Conservation (phyloP, 2,888 invertebrate genomes). For the Arenicola marina region DNA sequence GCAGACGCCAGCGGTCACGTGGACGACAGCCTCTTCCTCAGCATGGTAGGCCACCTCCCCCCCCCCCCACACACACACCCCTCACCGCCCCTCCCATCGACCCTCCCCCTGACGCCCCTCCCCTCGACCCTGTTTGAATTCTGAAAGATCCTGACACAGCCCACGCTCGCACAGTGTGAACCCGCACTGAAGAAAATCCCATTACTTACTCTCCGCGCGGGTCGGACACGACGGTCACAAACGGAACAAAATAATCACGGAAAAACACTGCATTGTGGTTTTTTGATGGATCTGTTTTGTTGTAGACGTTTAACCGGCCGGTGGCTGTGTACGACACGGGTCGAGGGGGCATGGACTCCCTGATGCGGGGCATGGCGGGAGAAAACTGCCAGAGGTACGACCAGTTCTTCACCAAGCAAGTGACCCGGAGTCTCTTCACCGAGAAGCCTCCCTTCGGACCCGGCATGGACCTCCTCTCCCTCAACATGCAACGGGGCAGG, state of each 20-base stretch:
- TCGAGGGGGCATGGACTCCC: slow-evolving; percentile 32
- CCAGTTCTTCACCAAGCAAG: slow-evolving; percentile 84
- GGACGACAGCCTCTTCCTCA: slow-evolving; percentile 26
- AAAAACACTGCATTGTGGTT: neutral
- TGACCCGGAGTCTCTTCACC: slow-evolving; percentile 64
- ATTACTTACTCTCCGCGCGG: too few relatives aligned
- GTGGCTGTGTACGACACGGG: slow-evolving; percentile 74
- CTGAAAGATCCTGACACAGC: too few relatives aligned
- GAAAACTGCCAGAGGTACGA: slow-evolving; percentile 81
- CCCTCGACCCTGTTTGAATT: too few relatives aligned
- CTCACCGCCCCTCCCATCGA: too few relatives aligned
- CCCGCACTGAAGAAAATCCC: neutral
- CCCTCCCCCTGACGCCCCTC: too few relatives aligned
- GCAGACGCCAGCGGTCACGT: slow-evolving; percentile 4
- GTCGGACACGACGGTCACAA: too few relatives aligned
- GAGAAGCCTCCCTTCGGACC: slow-evolving; percentile 27
- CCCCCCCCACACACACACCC: too few relatives aligned
- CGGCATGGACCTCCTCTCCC: slow-evolving; percentile 77
- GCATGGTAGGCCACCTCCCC: too few relatives aligned
- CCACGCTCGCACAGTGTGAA: too few relatives aligned
- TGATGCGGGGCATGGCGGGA: slow-evolving; percentile 57
- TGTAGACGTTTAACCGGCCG: slow-evolving; percentile 90
- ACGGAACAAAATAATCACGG: neutral
- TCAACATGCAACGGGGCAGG: slow-evolving; percentile 86
- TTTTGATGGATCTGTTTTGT: neutral